Evolutionary conservation across 2,797 vertebrate species (phyloP).

Genomic region (Lophotriccus pileatus): DNA sequence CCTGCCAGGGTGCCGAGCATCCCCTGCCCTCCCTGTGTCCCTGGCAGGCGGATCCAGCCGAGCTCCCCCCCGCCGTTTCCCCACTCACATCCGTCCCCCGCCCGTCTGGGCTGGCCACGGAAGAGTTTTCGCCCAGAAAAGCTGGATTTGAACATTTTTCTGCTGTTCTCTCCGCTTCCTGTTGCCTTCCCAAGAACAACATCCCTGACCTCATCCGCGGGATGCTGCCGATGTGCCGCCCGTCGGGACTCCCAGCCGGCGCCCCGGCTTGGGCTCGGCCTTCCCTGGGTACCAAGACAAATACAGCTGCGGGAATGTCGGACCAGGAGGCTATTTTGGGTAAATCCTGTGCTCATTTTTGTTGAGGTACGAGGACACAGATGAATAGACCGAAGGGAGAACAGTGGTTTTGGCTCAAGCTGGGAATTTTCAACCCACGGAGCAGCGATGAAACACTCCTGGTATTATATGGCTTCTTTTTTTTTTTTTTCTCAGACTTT

Average conservation of each 20-base stretch:
- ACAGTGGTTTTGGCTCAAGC: not conserved
- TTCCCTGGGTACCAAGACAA: not conserved
- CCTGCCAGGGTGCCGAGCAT: not conserved
- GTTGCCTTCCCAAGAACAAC: constrained; percentile 60
- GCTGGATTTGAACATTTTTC: constrained; percentile 33
- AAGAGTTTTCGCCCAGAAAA: constrained; percentile 12
- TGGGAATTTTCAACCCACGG: not conserved
- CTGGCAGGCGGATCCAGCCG: accelerated
- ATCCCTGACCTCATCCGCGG: constrained; percentile 54
- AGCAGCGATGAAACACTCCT: not conserved
- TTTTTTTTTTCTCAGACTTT: not conserved
- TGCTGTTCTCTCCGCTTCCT: constrained; percentile 52
- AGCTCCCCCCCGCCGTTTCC: accelerated
- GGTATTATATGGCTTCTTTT: not conserved
- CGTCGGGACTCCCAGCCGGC: not conserved
- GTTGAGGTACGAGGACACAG: constrained; percentile 27
- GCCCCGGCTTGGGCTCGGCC: not conserved
- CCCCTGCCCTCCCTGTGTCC: not conserved
- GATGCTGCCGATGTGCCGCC: not conserved
- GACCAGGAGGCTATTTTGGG: not conserved
- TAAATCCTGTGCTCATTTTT: not conserved
- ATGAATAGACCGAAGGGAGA: not conserved
- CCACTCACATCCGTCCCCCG: not conserved
- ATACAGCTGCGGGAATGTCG: not conserved
- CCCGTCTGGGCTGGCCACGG: not conserved